These are phyloP conservation scores for Parnassius apollo DNA, from an alignment of 2,888 invertebrate genomes.

Conservation along the genomic window DNA sequence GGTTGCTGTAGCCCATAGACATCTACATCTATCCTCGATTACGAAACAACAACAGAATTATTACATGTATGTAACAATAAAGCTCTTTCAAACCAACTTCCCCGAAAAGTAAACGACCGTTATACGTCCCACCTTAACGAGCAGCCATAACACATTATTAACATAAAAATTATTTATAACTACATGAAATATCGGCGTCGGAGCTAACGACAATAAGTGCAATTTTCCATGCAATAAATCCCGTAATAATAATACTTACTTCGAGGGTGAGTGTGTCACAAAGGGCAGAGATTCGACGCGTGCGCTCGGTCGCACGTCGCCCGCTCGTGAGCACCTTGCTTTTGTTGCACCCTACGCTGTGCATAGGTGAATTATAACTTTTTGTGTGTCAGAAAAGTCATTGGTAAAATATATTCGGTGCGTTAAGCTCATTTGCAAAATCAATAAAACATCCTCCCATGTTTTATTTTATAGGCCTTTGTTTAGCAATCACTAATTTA, in stretches of 20 bases:
- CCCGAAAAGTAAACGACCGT: slow-evolving; percentile 15
- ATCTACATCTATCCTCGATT: too few relatives aligned
- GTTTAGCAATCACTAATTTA: too few relatives aligned
- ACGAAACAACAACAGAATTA: too few relatives aligned
- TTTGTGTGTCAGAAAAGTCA: slow-evolving; percentile 23
- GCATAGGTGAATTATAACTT: slow-evolving; percentile 23
- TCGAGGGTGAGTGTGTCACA: slow-evolving; percentile 46
- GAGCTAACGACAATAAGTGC: slow-evolving; percentile 68
- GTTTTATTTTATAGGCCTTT: background rate
- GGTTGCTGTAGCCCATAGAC: too few relatives aligned
- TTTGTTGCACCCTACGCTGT: slow-evolving; percentile 37
- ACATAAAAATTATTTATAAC: slow-evolving; percentile 78
- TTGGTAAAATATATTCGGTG: slow-evolving; percentile 32
- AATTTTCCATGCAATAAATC: slow-evolving; percentile 80
- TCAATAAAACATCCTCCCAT: slow-evolving; percentile 14
- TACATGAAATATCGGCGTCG: slow-evolving; percentile 68
- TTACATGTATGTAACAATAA: too few relatives aligned
- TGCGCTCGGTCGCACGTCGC: slow-evolving; percentile 46
- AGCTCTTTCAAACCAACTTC: background rate
- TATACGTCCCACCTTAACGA: slow-evolving; percentile 43
- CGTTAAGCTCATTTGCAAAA: slow-evolving; percentile 29
- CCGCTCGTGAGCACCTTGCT: slow-evolving; percentile 58
- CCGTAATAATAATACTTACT: slow-evolving; percentile 75
- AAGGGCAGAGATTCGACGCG: slow-evolving; percentile 61
- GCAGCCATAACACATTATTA: slow-evolving; percentile 56